Conservation (phyloP, 1,140 invertebrate species). For the Pogonus chalceus region DNA sequence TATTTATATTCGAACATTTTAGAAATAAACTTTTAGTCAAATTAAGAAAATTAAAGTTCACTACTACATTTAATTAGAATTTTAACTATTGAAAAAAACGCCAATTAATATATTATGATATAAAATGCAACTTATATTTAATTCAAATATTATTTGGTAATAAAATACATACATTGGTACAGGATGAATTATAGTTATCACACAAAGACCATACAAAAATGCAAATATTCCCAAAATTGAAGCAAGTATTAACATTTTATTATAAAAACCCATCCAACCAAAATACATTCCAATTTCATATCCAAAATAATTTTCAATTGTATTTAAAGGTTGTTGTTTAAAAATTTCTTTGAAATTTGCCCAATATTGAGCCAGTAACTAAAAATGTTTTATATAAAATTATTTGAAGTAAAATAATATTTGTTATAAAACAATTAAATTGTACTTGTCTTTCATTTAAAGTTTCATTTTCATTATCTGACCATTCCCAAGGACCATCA, state of each 20-base stretch:
- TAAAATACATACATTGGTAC: constrained; percentile 11
- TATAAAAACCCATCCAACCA: constrained; percentile 44
- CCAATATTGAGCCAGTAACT: constrained; percentile 22
- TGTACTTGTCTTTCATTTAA: constrained; percentile 32
- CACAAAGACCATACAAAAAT: constrained; percentile 16
- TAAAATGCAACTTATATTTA: background rate
- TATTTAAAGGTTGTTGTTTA: constrained; percentile 28
- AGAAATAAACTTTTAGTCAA: too few relatives aligned
- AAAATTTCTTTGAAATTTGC: constrained; percentile 37
- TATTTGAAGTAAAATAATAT: background rate
- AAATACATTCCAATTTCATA: constrained; percentile 34
- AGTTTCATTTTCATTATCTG: constrained; percentile 23
- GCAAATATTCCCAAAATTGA: constrained; percentile 38
- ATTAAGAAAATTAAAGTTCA: too few relatives aligned
- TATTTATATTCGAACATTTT: too few relatives aligned
- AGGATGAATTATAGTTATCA: constrained; percentile 11
- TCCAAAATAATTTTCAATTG: constrained; percentile 34
- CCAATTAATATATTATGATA: background rate
- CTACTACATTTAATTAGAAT: background rate
- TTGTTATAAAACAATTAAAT: background rate
- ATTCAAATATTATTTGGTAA: background rate
- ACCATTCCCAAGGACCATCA: constrained; percentile 37
- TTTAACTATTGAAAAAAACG: constrained; percentile 4
- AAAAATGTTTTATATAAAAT: background rate
- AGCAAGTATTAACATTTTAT: constrained; percentile 42